Evolutionary conservation across 1,140 invertebrate species (phyloP).

Genomic region (Acyrthosiphon pisum): DNA sequence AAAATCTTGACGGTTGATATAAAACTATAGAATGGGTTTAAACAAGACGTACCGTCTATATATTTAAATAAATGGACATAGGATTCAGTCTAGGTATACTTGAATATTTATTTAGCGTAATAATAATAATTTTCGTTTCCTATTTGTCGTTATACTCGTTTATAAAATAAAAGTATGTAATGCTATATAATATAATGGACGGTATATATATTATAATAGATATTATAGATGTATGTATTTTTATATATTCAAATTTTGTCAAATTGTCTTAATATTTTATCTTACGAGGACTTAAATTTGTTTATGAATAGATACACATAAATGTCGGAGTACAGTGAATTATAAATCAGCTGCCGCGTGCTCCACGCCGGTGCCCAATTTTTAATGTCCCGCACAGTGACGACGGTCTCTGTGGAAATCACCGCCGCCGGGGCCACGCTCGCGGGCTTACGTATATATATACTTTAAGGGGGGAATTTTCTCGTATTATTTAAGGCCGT

Average conservation of each 20-base stretch:
- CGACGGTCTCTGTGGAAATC: slow-evolving; percentile 49
- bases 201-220: too few species aligned
- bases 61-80: too few species aligned
- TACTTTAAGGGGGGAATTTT: not conserved
- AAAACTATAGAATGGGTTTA: too few species aligned
- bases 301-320: not conserved
- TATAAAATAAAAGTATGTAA: too few species aligned
- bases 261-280: not conserved
- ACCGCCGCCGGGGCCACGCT: not conserved
- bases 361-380: not conserved
- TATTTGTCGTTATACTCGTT: too few species aligned
- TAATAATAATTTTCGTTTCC: too few species aligned
- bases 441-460: not conserved
- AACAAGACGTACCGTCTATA: too few species aligned
- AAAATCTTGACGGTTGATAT: not conserved
- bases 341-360: not conserved
- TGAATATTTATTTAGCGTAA: too few species aligned
- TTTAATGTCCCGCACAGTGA: not conserved
- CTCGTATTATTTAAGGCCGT: not conserved
- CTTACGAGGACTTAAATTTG: not conserved
- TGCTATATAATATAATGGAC: too few species aligned
- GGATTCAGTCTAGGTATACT: too few species aligned
- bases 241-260: too few species aligned
- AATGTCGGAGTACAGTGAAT: not conserved
- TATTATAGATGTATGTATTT: too few species aligned